A percentile compares a stretch with the other conserved stretches of the same genome.
Conservation (phyloP, 2,797 vertebrate species). For the Girardinus metallicus region DNA sequence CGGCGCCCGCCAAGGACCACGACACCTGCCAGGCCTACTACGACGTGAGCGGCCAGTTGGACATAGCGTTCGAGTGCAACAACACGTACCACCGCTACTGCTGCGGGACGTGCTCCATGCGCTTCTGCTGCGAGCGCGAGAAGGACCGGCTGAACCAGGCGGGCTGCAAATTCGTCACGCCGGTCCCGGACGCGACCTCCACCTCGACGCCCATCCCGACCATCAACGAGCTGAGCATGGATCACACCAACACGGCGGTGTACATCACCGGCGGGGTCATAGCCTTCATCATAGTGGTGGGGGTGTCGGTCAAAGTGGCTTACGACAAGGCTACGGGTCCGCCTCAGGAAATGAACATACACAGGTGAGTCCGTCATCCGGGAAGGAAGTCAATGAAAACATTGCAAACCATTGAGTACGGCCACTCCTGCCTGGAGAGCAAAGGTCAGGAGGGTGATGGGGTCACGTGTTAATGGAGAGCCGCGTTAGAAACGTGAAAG, state of each 20-base stretch:
- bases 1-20: constrained; percentile 74
- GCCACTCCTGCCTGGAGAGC: not conserved
- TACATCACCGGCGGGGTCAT: constrained; percentile 98
- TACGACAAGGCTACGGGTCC: constrained; percentile 97
- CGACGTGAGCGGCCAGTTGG: constrained; percentile 97
- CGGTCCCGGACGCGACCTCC: constrained; percentile 55
- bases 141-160: constrained; percentile 93
- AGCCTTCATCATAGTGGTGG: constrained; percentile 93
- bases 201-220: constrained; percentile 81
- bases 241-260: constrained; percentile 95
- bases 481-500: not conserved
- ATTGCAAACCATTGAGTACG: not conserved
- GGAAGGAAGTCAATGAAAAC: not conserved
- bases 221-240: constrained; percentile 90
- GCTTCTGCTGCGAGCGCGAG: constrained; percentile 97
- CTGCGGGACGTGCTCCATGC: constrained; percentile 96
- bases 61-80: constrained; percentile 97
- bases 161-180: constrained; percentile 90
- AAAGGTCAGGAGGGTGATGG: not conserved
- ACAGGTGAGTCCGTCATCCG: constrained; percentile 85
- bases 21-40: constrained; percentile 96
- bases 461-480: not conserved
- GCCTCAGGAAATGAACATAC: constrained; percentile 98
- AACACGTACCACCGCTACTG: constrained; percentile 97
- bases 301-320: constrained; percentile 95